Evolutionary conservation across 2,113 vertebrate species (phyloP).

Genomic region (Maccullochella peelii): DNA sequence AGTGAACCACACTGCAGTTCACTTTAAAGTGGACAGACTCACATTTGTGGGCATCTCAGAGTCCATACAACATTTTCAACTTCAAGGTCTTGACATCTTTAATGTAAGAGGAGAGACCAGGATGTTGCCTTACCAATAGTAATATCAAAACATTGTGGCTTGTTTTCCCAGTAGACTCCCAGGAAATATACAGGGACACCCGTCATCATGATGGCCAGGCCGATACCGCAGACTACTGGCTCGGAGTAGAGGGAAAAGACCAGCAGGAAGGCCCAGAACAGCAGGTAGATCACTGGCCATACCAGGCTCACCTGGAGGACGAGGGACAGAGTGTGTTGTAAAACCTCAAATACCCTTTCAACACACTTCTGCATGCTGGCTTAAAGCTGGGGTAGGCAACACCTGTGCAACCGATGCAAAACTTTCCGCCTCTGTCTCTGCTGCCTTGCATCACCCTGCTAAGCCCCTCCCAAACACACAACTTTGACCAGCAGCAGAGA

Average conservation of each 20-base stretch:
- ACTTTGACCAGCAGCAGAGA: no score
- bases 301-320: conserved; percentile 84
- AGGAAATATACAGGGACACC: conserved; percentile 88
- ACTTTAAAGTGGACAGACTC: no score
- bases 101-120: background rate
- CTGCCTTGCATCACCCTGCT: no score
- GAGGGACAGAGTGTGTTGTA: background rate
- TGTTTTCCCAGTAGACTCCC: conserved; percentile 87
- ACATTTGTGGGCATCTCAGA: background rate
- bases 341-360: background rate
- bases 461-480: no score
- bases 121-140: conserved; percentile 80
- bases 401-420: no score
- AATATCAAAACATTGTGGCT: conserved; percentile 80
- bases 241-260: conserved; percentile 87
- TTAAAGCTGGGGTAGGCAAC: no score
- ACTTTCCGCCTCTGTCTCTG: no score
- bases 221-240: conserved; percentile 85
- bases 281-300: conserved; percentile 87
- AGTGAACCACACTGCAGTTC: background rate
- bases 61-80: background rate
- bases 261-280: conserved; percentile 90
- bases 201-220: conserved; percentile 88
- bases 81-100: background rate
- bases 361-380: background rate